Conservation (phyloP, 1,140 invertebrate genomes). For the Diachasmimorpha longicaudata region DNA sequence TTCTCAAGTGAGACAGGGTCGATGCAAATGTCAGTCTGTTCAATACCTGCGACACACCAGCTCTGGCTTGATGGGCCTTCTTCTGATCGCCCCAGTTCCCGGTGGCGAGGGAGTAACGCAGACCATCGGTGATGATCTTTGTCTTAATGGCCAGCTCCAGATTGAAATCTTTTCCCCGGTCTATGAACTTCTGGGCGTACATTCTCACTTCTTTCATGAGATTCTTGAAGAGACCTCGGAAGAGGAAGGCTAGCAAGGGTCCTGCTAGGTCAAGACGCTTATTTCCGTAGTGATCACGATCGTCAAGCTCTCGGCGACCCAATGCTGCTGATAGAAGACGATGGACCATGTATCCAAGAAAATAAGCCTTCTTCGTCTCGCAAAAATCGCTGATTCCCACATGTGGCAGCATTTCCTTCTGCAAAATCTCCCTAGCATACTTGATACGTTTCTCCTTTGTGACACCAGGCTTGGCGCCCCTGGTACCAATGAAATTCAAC, state of each 20-base stretch:
- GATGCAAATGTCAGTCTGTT: constrained; percentile 97
- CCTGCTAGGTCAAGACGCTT: constrained; percentile 97
- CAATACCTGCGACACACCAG: constrained; percentile 92
- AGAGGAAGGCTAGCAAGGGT: constrained; percentile 93
- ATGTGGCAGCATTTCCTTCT: constrained; percentile 99
- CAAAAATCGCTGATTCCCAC: constrained; percentile 98
- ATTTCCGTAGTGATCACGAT: constrained; percentile 99
- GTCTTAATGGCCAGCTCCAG: constrained; percentile 97
- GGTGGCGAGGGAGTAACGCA: constrained; percentile 96
- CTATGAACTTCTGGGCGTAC: constrained; percentile 99
- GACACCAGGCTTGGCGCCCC: constrained; percentile 95
- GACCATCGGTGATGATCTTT: constrained; percentile 97
- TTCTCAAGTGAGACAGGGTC: constrained; percentile 94
- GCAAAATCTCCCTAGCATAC: constrained; percentile 98
- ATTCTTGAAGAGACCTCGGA: constrained; percentile 92
- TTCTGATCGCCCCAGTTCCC: constrained; percentile 99
- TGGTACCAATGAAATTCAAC: constrained; percentile 95
- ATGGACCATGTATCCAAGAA: constrained; percentile 98
- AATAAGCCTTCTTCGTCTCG: constrained; percentile 99
- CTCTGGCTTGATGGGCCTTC: constrained; percentile 97
- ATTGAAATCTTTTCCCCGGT: constrained; percentile 98
- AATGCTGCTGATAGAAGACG: constrained; percentile 90
- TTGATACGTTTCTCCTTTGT: constrained; percentile 99
- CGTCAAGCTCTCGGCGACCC: constrained; percentile 95
- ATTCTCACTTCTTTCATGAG: constrained; percentile 94